Base-by-base conservation (phyloP, 2,888 invertebrate species). In the Aphodius granarius region DNA sequence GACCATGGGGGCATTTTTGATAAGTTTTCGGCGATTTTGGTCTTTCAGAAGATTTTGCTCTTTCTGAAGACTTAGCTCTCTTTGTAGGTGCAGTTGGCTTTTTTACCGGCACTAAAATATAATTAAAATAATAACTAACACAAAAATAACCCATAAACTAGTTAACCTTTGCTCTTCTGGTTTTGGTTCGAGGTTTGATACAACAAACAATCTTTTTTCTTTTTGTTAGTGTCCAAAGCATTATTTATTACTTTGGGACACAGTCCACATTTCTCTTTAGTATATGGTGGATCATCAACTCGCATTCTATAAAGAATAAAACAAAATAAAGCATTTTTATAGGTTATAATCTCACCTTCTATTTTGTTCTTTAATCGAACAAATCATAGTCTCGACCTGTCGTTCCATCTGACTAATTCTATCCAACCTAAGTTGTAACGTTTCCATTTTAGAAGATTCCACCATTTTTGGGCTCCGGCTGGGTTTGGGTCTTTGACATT, bases 351-450 rank as follows among this genome's bases (percentile, higher is more conserved):
- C 66, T 43, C 23, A 76, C 76, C 64, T 76, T 43, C 73, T 63
- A 62, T 76, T 76, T 71, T 76, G 76, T 43, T 70, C 65, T 73
- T 20, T 73, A 2, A 76, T 71, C 0, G 73, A 20, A 17, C 19
- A 6, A 3, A 76, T 76, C 76, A 76, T 76, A 5, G 70, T 22
- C 2, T 70, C 76, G 16, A 76, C 73, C 43, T 76, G 71, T 5
- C 71, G 20, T 16, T 76, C 76, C 76, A 76, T 76, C 21, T 73
- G 76, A 43, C 73, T 76, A 18, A 76, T 73, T 20, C 63, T 62
- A 0, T 65, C 70, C 17, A 76, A 66, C 9, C 73, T 62, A 19
- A 73, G 13, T 13, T 76, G 73, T 0, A 76, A 17, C 9, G 20
- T 72, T n/a, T 23, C 74, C 22, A 74, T 9, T 43, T 43, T 43